These are phyloP conservation scores for Nemoura dubitans DNA, from an alignment of 2,888 invertebrate genomes.

Conservation along the genomic window DNA sequence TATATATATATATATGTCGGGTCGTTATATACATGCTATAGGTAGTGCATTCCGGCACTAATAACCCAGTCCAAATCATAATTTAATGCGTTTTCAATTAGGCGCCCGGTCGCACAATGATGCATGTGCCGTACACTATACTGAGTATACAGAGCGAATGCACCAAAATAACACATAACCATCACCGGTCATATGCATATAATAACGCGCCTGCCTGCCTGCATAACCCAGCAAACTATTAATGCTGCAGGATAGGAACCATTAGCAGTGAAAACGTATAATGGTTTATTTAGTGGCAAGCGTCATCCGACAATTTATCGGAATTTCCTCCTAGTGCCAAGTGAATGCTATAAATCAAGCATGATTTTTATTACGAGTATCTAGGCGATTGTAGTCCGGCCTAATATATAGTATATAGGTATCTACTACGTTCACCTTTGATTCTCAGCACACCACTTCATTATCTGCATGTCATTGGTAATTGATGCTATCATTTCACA, in stretches of 20 bases:
- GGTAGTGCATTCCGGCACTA: background rate
- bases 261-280: background rate
- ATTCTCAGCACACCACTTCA: too few species aligned
- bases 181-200: background rate
- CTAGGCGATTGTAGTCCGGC: too few species aligned
- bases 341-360: too few species aligned
- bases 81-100: conserved; percentile 50
- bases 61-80: conserved; percentile 10
- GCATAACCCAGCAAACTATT: background rate
- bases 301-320: background rate
- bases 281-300: conserved; percentile 1
- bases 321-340: background rate
- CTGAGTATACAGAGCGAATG: conserved; percentile 45
- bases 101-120: conserved; percentile 42
- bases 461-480: too few species aligned
- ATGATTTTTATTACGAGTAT: too few species aligned
- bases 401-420: too few species aligned
- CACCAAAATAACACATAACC: conserved; percentile 43
- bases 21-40: background rate
- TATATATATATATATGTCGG: background rate
- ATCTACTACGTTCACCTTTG: too few species aligned
- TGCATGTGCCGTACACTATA: conserved; percentile 45
- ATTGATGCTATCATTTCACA: too few species aligned
- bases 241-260: background rate
- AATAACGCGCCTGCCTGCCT: background rate